phyloP scores from a whole-genome alignment of 1,140 invertebrate genomes.

The Pseudomyrmex sp. region DNA sequence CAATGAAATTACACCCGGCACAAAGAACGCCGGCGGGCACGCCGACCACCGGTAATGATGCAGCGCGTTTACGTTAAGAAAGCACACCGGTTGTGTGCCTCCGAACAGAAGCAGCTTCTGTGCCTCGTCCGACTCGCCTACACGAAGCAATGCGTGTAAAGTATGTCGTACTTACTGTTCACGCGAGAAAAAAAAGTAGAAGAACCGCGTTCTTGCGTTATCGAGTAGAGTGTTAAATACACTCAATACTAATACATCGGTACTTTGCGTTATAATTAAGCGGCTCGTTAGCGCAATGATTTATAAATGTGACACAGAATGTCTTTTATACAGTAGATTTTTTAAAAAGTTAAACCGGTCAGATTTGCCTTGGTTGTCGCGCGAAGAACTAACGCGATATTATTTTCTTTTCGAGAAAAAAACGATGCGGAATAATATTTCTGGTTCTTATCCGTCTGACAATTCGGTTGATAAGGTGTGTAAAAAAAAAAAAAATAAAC shows the following conservation, averaged over 20 bases:
- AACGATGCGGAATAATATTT: background rate
- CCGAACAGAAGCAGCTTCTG: slow-evolving; percentile 73
- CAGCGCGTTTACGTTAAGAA: slow-evolving; percentile 75
- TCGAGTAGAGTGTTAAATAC: background rate
- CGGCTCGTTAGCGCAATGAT: too few species aligned
- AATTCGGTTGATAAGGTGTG: slow-evolving; percentile 10
- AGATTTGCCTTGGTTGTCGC: background rate
- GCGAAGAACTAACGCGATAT: background rate
- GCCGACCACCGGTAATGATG: slow-evolving; percentile 74
- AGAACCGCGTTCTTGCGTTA: background rate
- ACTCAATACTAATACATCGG: background rate
- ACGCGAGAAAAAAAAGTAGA: background rate
- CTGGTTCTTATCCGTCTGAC: slow-evolving; percentile 4
- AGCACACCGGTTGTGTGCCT: slow-evolving; percentile 66
- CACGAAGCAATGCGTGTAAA: slow-evolving; percentile 7
- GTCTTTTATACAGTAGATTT: background rate
- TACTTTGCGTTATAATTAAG: background rate
- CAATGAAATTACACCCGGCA: slow-evolving; percentile 75
- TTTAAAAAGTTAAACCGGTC: background rate
- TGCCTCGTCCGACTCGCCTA: slow-evolving; percentile 60
- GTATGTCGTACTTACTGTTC: background rate
- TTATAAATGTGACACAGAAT: too few species aligned
- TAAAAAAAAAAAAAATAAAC: too few species aligned
- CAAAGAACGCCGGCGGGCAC: slow-evolving; percentile 74
- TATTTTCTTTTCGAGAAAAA: background rate